Conservation (phyloP, 2,113 vertebrate genomes). For the Nematolebias whitei region DNA sequence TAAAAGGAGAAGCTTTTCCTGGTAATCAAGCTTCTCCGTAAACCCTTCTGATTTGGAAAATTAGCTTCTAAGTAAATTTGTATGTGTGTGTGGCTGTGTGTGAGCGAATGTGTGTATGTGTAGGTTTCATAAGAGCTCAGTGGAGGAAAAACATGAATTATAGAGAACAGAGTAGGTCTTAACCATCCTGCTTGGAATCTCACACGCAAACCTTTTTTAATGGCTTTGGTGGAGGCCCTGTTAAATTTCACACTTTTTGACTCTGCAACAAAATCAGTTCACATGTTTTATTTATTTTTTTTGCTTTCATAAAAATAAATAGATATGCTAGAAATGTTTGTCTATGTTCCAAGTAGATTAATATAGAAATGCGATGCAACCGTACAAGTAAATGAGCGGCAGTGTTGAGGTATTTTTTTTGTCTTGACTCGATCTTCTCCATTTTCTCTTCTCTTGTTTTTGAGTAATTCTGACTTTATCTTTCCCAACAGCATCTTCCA, state of each 20-base stretch:
- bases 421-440: constrained; percentile 3
- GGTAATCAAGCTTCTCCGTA: constrained; percentile 53
- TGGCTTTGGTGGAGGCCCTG: constrained; percentile 23
- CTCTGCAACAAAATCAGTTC: not conserved
- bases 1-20: constrained; percentile 60
- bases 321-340: not conserved
- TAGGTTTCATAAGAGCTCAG: constrained; percentile 68
- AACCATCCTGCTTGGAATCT: constrained; percentile 71
- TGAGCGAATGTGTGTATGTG: constrained; percentile 19
- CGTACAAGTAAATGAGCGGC: not conserved
- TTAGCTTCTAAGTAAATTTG: constrained; percentile 49
- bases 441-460: constrained; percentile 15
- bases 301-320: not conserved
- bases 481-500: constrained; percentile 42
- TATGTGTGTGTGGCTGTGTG: constrained; percentile 36
- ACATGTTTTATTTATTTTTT: not conserved
- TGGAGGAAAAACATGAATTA: constrained; percentile 76
- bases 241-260: constrained; percentile 26
- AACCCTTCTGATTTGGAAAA: constrained; percentile 56
- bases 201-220: constrained; percentile 64
- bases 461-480: constrained; percentile 41
- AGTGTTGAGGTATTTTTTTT: not conserved
- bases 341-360: not conserved
- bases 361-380: not conserved
- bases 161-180: constrained; percentile 68